A percentile compares a stretch with the other conserved stretches of the same genome.
Evolutionary conservation across 2,888 invertebrate species (phyloP).

Genomic region (Cataglyphis rosenhaueri): DNA sequence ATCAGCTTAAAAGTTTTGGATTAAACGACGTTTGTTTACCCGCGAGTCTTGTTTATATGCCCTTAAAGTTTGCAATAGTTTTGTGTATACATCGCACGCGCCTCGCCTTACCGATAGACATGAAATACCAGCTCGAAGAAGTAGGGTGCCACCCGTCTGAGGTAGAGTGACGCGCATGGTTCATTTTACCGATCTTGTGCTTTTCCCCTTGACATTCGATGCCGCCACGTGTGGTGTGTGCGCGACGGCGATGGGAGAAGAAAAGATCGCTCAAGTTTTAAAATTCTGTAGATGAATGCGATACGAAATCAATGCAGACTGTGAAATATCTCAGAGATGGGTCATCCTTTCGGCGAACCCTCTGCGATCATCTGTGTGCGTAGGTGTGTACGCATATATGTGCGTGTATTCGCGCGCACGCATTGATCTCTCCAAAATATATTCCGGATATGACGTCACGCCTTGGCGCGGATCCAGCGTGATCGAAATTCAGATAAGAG

Average conservation of each 20-base stretch:
- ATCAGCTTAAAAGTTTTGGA: not conserved
- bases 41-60: not conserved
- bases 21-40: not conserved
- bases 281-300: slow-evolving; percentile 76
- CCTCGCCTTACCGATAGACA: slow-evolving; percentile 50
- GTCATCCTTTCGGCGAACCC: slow-evolving; percentile 23
- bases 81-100: slow-evolving; percentile 15
- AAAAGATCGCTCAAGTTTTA: slow-evolving; percentile 78
- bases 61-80: slow-evolving; percentile 6
- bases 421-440: slow-evolving; percentile 46
- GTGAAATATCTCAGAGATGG: slow-evolving; percentile 58
- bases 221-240: slow-evolving; percentile 51
- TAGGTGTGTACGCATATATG: slow-evolving; percentile 53
- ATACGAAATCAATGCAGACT: slow-evolving; percentile 80
- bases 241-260: slow-evolving; percentile 42
- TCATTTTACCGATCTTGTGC: slow-evolving; percentile 66
- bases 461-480: slow-evolving; percentile 74
- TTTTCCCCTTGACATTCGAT: slow-evolving; percentile 73
- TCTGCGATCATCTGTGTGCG: slow-evolving; percentile 19
- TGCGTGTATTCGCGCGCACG: not conserved
- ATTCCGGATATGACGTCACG: slow-evolving; percentile 74
- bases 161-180: slow-evolving; percentile 56
- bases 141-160: slow-evolving; percentile 49
- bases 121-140: slow-evolving; percentile 37
- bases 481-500: slow-evolving; percentile 80